phyloP scores from a whole-genome alignment of 1,140 invertebrate genomes.

The Bombus picipes region DNA sequence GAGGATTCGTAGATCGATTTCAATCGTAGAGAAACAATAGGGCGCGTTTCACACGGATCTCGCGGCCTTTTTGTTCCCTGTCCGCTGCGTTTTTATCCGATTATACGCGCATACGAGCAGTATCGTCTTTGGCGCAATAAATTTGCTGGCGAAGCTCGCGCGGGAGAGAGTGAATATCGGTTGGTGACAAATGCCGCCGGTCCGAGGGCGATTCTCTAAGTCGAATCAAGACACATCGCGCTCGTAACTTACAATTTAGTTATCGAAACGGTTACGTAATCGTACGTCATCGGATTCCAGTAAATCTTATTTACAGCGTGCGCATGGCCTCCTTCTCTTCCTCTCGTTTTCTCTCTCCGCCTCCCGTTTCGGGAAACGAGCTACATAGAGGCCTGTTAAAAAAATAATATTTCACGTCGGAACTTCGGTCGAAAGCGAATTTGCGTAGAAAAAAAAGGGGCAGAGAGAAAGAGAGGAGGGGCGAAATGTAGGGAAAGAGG shows the following conservation, averaged over 20 bases:
- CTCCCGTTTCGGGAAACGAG: no score
- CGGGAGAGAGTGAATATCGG: slow-evolving; percentile 33
- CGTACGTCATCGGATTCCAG: slow-evolving; percentile 53
- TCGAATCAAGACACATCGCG: slow-evolving; percentile 21
- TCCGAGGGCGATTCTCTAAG: slow-evolving; percentile 30
- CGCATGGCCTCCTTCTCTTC: no score
- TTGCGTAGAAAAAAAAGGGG: slow-evolving; percentile 26
- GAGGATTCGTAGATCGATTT: not conserved
- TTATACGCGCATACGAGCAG: not conserved
- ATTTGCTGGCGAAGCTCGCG: not conserved
- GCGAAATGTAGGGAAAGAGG: not conserved
- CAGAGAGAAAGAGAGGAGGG: not conserved
- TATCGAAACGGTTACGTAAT: slow-evolving; percentile 55
- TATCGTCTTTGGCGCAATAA: slow-evolving; percentile 11
- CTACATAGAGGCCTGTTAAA: not conserved
- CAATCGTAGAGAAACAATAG: not conserved
- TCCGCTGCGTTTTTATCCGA: not conserved
- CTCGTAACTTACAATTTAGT: slow-evolving; percentile 52
- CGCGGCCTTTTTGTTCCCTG: not conserved
- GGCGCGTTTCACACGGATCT: not conserved
- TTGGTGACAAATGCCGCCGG: slow-evolving; percentile 28
- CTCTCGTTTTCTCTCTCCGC: not conserved
- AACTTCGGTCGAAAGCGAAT: slow-evolving; percentile 60
- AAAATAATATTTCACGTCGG: slow-evolving; percentile 47
- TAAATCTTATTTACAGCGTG: slow-evolving; percentile 36